phyloP scores from a whole-genome alignment of 2,888 invertebrate genomes.

The Chironomus tentans region DNA sequence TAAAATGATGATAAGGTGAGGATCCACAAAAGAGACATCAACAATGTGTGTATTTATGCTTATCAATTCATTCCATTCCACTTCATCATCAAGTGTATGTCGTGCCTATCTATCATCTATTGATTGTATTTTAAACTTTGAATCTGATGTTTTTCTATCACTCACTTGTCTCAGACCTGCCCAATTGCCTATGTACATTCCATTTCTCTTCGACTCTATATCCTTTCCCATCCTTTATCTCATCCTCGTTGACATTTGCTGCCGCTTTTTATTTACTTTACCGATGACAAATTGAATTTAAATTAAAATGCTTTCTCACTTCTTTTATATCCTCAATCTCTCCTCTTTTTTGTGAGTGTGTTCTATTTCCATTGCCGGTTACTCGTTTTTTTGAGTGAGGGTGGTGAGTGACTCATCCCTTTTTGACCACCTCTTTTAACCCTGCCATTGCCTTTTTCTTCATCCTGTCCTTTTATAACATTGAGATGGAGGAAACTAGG shows the following conservation, averaged over 20 bases:
- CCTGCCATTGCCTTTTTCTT: too few relatives aligned
- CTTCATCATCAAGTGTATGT: too few relatives aligned
- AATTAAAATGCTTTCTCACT: conserved; percentile 21
- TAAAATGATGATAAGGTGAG: conserved; percentile 9
- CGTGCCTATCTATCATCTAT: too few relatives aligned
- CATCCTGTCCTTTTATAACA: too few relatives aligned
- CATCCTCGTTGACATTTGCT: not conserved
- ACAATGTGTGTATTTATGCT: not conserved
- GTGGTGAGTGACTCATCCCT: not conserved
- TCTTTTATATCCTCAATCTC: not conserved
- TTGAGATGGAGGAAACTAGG: too few relatives aligned
- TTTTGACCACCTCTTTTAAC: not conserved
- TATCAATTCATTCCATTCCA: too few relatives aligned
- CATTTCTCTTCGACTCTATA: too few relatives aligned
- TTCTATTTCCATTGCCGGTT: not conserved
- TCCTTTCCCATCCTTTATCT: not conserved
- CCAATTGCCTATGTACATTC: not conserved
- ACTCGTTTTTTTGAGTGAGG: not conserved
- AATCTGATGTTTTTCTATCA: too few relatives aligned
- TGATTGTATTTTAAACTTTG: too few relatives aligned
- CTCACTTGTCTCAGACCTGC: not conserved
- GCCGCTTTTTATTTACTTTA: conserved; percentile 18
- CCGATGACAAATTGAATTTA: conserved; percentile 26
- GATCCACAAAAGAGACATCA: not conserved
- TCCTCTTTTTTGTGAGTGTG: not conserved